Base-by-base conservation (phyloP, 2,888 invertebrate genomes). In the Caenorhabditis afra region DNA sequence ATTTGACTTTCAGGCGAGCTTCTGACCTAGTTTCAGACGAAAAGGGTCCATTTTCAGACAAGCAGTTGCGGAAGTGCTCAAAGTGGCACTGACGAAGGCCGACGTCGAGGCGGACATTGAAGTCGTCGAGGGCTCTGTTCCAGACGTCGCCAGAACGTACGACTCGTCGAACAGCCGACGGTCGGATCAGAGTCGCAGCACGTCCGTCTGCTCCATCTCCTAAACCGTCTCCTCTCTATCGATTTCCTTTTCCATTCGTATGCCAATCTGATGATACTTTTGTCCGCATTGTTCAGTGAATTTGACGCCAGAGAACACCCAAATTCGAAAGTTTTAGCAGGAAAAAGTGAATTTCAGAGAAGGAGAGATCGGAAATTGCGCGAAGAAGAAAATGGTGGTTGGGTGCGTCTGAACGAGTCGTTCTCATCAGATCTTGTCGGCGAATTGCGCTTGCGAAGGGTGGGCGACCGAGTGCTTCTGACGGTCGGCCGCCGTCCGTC, bases 31-130 rank as follows among this genome's bases (percentile, higher is more conserved):
- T 18, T 20, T 55, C 35, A 11, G 41, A 50, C 70, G 44, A 41
- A 52, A n/a, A n/a, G n/a, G n/a, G n/a, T n/a, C n/a, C n/a, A n/a
- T n/a, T 78, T 78, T 55, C 68, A 90, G 90, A 66, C 73, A 93
- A 86, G 91, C 95, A 55, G 94, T 94, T 12, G 94, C 94, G 0
- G 93, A 93, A 87, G 92, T 93, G 81, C 91, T 94, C 35, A 94
- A 93, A 14, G 91, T 94, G 20, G 92, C 93, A 81, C 90, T 94
- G 76, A 93, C 93, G 20, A 93, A 93, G 87, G 92, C 93, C 16
- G 94, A 94, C 85, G 92, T 93, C 86, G 94, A 94, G 89, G 93
- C 93, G 84, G 93, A 94, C 83, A 93, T 93, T 62, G 91, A 93
- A 14, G 93, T 94, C 50, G 92, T 94, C 1, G 93, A 93, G 87